phyloP scores from a whole-genome alignment of 2,888 invertebrate species.

The Tetheella fluctuosa region DNA sequence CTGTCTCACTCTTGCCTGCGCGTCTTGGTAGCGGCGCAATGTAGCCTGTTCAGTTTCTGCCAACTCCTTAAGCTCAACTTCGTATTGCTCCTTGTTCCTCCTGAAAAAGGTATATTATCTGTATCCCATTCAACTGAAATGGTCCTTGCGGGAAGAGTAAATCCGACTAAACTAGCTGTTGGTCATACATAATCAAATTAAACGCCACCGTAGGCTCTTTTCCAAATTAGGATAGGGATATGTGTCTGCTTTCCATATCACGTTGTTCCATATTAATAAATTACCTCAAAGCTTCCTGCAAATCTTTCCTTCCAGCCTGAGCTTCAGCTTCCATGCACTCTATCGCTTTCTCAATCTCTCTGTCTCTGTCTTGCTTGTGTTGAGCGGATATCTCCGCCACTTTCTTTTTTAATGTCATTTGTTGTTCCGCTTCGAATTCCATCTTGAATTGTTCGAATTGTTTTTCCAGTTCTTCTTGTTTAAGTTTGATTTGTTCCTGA shows the following conservation, averaged over 20 bases:
- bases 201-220: too few relatives aligned
- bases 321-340: conserved; percentile 88
- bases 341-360: conserved; percentile 90
- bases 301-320: conserved; percentile 81
- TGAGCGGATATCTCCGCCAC: conserved; percentile 88
- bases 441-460: conserved; percentile 87
- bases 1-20: conserved; percentile 86
- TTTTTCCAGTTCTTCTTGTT: conserved; percentile 85
- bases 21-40: conserved; percentile 86
- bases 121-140: too few relatives aligned
- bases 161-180: too few relatives aligned
- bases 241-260: not conserved
- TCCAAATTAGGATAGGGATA: not conserved
- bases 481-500: conserved; percentile 75
- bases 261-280: not conserved
- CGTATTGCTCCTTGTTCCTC: conserved; percentile 90
- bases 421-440: conserved; percentile 86
- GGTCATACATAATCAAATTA: too few relatives aligned
- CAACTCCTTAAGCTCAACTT: conserved; percentile 87
- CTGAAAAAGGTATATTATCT: conserved; percentile 67
- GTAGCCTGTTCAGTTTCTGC: conserved; percentile 87
- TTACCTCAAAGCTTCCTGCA: conserved; percentile 85
- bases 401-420: conserved; percentile 84
- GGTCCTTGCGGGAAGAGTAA: too few relatives aligned
- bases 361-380: conserved; percentile 89